phyloP scores from a whole-genome alignment of 2,113 vertebrate genomes.

The Sinocyclocheilus anophthalmus region DNA sequence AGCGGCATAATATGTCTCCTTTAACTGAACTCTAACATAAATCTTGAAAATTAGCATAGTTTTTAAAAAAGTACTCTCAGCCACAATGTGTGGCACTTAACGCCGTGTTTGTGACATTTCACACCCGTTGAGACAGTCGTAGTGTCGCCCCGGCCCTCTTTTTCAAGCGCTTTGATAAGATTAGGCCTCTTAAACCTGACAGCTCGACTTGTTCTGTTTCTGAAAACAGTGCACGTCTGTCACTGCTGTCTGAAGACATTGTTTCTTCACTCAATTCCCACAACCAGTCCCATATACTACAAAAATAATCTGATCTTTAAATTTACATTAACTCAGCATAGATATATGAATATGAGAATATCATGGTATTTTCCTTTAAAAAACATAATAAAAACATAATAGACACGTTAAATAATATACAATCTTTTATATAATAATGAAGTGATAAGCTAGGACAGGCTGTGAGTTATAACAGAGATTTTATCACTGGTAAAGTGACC shows the following conservation, averaged over 20 bases:
- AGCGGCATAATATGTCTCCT: too few relatives aligned
- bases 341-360: not conserved
- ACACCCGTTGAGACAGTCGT: not conserved
- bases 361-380: not conserved
- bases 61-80: not conserved
- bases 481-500: not conserved
- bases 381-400: not conserved
- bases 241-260: slow-evolving; percentile 13
- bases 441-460: not conserved
- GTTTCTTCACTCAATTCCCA: not conserved
- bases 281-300: not conserved
- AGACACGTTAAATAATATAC: not conserved
- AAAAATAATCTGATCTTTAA: not conserved
- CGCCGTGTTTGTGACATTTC: slow-evolving; percentile 34
- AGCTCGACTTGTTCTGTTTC: slow-evolving; percentile 9
- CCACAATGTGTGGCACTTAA: slow-evolving; percentile 14
- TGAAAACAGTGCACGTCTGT: slow-evolving; percentile 27
- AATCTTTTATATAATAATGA: not conserved
- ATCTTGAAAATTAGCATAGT: not conserved
- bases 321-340: not conserved
- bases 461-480: not conserved
- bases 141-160: slow-evolving; percentile 32
- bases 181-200: slow-evolving; percentile 21
- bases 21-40: not conserved
- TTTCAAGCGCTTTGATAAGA: slow-evolving; percentile 49